A percentile compares a stretch with the other conserved stretches of the same genome.
Conservation (phyloP, 2,888 invertebrate species). For the Watsonalla binaria region DNA sequence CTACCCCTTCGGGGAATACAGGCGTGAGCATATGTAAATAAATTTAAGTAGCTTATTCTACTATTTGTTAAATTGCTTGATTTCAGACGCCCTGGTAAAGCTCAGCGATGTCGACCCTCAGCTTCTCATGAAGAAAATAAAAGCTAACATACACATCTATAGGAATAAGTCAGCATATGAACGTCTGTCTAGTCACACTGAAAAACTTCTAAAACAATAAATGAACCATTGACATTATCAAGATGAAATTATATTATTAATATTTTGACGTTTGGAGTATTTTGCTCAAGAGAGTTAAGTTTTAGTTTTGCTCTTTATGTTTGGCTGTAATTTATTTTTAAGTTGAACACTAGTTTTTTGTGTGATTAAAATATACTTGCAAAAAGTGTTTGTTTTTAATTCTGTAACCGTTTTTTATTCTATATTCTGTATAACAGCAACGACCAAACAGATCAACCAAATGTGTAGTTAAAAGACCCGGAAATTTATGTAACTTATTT, state of each 20-base stretch:
- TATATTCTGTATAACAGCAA: too few relatives aligned
- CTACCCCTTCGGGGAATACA: too few relatives aligned
- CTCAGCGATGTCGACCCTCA: conserved; percentile 75
- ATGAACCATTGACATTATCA: conserved; percentile 3
- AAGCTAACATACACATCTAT: conserved; percentile 77
- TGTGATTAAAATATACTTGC: too few relatives aligned
- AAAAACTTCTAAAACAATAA: conserved; percentile 34
- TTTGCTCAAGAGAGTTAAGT: not conserved
- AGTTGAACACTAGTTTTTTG: not conserved
- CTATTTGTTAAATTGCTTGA: conserved; percentile 3
- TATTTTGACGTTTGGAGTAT: not conserved
- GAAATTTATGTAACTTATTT: too few relatives aligned
- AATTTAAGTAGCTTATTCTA: not conserved
- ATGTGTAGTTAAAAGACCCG: too few relatives aligned
- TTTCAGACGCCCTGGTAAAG: conserved; percentile 74
- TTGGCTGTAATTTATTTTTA: not conserved
- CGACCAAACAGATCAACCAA: too few relatives aligned
- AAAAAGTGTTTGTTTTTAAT: too few relatives aligned
- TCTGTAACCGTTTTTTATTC: too few relatives aligned
- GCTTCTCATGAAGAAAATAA: conserved; percentile 78
- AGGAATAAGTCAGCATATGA: conserved; percentile 78
- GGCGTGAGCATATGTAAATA: too few relatives aligned
- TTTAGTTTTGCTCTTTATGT: not conserved
- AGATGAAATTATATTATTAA: too few relatives aligned
- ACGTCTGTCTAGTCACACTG: conserved; percentile 54